Evolutionary conservation across 1,140 invertebrate species (phyloP).

Genomic region (Microplitis demolitor): DNA sequence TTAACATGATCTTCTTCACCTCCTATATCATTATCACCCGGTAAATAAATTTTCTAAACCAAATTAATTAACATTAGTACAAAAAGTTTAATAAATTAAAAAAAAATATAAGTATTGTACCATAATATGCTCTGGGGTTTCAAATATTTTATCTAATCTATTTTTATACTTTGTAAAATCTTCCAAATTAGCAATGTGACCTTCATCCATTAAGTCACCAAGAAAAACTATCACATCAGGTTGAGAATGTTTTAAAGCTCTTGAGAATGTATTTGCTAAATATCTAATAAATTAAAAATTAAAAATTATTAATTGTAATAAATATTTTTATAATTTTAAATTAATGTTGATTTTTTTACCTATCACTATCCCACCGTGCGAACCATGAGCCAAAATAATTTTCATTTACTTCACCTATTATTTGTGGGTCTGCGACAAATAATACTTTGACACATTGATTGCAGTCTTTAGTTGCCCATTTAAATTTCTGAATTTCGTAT

Average conservation of each 20-base stretch:
- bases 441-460: conserved; percentile 72
- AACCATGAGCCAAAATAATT: conserved; percentile 62
- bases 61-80: conserved; percentile 20
- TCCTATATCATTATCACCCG: conserved; percentile 95
- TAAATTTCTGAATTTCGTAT: conserved; percentile 62
- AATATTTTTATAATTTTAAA: not conserved
- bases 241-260: conserved; percentile 73
- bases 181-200: conserved; percentile 72
- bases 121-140: conserved; percentile 63
- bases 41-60: conserved; percentile 80
- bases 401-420: conserved; percentile 79
- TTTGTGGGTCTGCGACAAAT: conserved; percentile 91
- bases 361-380: conserved; percentile 81
- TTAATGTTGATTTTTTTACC: conserved; percentile 57
- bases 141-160: conserved; percentile 75
- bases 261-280: conserved; percentile 76
- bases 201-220: conserved; percentile 93
- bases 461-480: conserved; percentile 65
- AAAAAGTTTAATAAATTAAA: not conserved
- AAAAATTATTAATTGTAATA: conserved; percentile 7
- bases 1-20: conserved; percentile 84
- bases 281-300: conserved; percentile 67
- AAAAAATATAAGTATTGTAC: conserved; percentile 45
- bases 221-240: conserved; percentile 88
- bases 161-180: conserved; percentile 74